A percentile compares a stretch with the other conserved stretches of the same genome.
Conservation (phyloP, 1,140 invertebrate genomes). For the Lordiphosa collinella region DNA sequence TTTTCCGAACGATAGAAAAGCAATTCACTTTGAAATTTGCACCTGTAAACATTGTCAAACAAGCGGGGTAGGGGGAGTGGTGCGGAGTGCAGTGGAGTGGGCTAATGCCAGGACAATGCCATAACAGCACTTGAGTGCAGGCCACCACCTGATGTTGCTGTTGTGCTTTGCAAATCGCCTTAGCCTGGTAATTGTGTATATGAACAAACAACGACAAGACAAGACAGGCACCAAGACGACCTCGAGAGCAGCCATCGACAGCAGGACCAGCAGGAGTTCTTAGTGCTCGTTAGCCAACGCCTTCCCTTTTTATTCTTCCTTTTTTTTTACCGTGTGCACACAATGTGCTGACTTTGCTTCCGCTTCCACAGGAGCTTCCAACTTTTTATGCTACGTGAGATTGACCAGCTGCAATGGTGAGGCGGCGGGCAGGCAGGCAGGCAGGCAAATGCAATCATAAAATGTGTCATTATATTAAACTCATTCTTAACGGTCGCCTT, state of each 20-base stretch:
- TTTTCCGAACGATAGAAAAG: conserved; percentile 75
- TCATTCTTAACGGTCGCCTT: conserved; percentile 18
- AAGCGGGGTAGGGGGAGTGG: conserved; percentile 28
- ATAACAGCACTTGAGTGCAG: conserved; percentile 69
- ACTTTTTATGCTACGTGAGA: conserved; percentile 68
- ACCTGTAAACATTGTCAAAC: conserved; percentile 76
- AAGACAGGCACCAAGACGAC: conserved; percentile 4
- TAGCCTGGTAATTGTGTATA: conserved; percentile 74
- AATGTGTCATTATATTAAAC: conserved; percentile 74
- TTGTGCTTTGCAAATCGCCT: conserved; percentile 65
- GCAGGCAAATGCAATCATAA: conserved; percentile 73
- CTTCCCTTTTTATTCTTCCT: conserved; percentile 34
- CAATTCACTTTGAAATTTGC: conserved; percentile 78
- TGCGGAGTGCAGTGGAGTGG: background rate
- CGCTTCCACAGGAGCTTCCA: conserved; percentile 11
- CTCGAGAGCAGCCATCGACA: conserved; percentile 3
- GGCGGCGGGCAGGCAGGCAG: too few species aligned
- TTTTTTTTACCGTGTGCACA: conserved; percentile 18
- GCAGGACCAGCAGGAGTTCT: conserved; percentile 10
- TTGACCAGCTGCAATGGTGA: conserved; percentile 64
- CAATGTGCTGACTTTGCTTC: conserved; percentile 66
- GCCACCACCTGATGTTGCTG: conserved; percentile 50
- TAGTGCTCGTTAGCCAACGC: conserved; percentile 66
- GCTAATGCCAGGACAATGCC: conserved; percentile 48
- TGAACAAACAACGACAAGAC: conserved; percentile 48